Evolutionary conservation across 2,113 vertebrate genomes (phyloP), one percentile per base, ranked within the genome.

Genomic region (Pelodiscus sinensis): DNA sequence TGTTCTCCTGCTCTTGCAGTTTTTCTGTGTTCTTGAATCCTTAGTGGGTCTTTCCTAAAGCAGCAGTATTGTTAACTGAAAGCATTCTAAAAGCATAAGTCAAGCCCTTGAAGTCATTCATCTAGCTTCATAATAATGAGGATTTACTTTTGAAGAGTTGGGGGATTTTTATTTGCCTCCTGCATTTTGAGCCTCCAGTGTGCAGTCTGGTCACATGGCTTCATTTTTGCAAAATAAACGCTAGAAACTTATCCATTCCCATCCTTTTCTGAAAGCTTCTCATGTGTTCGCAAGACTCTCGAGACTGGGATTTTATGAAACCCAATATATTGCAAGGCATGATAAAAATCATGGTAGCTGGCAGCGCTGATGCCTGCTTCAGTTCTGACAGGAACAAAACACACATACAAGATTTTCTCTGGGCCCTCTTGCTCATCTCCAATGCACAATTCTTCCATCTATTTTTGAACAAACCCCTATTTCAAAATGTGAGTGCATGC

Each of bases 31-130:
- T 38, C 19, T 2, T 82, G 90, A 52, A 21, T 38, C 38, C 19
- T 29, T 0, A 1, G 44, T 25, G 68, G n/a, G 8, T 75, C 79
- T 80, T 2, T 14, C 65, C 44, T 58, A 78, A 87, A 54, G 21
- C 55, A 78, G 62, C 31, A 57, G 19, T 27, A 0, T 22, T 35
- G 86, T 44, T 19, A 11, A 1, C 68, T 86, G 77, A 78, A 88
- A 78, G 16, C 18, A 90, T 88, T 58, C 27, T 31, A 18, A 50
- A 79, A 62, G 0, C 8, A 1, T 2, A 18, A 68, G 38, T 83
- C 7, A 0, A 60, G 55, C 1, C 0, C 38, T 25, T 24, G 65
- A 11, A 19, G 1, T 11, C 4, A 84, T 29, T 56, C 22, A 0
- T 16, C 16, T 44, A 44, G 21, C 29, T 54, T 19, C 52, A 79